These are phyloP conservation scores for Danio jaintianensis DNA, from an alignment of 2,797 vertebrate genomes.

Conservation along the genomic window DNA sequence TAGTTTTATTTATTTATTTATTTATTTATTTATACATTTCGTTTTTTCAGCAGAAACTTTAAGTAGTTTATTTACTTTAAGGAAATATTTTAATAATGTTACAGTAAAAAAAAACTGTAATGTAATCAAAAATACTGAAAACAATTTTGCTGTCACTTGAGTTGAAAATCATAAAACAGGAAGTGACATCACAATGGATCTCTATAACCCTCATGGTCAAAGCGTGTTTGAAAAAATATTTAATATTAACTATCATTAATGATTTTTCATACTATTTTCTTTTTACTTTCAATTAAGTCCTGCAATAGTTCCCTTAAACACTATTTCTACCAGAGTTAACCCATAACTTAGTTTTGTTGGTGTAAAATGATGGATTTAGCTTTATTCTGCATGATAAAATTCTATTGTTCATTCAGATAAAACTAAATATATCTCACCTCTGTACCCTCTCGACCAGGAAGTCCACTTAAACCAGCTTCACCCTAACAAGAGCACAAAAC, in stretches of 20 bases:
- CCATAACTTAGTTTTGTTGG: no score
- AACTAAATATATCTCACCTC: slow-evolving; percentile 77
- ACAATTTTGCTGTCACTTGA: neutral
- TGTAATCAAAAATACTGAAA: neutral
- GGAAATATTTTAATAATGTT: no score
- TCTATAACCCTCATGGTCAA: neutral
- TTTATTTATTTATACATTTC: no score
- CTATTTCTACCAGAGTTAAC: no score
- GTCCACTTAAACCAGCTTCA: slow-evolving; percentile 86
- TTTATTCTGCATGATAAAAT: no score
- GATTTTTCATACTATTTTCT: neutral
- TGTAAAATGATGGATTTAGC: no score
- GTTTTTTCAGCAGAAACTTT: no score
- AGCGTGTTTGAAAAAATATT: neutral
- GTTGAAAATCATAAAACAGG: neutral
- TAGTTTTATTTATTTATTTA: no score
- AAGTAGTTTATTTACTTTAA: no score
- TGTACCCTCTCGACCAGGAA: slow-evolving; percentile 83
- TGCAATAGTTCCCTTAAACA: neutral
- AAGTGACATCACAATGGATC: neutral
- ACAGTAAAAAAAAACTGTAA: neutral
- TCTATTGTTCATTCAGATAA: no score
- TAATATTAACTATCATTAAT: no score
- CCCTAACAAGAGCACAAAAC: slow-evolving; percentile 75
- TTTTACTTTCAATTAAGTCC: neutral